Evolutionary conservation across 2,113 vertebrate genomes (phyloP).

Genomic region (Cardinalis cardinalis): DNA sequence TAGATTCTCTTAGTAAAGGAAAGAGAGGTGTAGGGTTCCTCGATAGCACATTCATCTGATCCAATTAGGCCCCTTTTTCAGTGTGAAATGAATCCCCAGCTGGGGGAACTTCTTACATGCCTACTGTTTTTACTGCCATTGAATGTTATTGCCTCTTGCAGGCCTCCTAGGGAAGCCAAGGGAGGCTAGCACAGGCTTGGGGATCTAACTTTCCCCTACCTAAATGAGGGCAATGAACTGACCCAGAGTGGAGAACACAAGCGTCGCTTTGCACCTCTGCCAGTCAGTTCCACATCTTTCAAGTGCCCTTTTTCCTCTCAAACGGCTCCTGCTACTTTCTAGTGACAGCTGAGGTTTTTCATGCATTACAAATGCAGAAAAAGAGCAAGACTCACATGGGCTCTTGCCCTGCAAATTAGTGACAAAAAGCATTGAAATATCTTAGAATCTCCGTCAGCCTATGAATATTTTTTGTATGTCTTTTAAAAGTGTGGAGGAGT

Average conservation of each 20-base stretch:
- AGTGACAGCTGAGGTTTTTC: background rate
- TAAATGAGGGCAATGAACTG: background rate
- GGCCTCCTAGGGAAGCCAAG: background rate
- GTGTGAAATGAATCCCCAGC: background rate
- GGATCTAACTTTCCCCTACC: background rate
- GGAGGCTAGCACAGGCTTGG: background rate
- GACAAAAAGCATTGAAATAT: constrained; percentile 2
- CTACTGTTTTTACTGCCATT: background rate
- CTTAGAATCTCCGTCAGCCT: background rate
- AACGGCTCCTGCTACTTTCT: background rate
- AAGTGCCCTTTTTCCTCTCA: background rate
- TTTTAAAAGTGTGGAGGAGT: background rate
- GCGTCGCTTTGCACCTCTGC: fast-evolving
- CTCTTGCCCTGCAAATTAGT: background rate
- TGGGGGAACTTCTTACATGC: background rate
- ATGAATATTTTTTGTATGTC: background rate
- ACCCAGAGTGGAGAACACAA: background rate
- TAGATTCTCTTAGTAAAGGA: background rate
- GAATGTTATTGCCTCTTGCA: background rate
- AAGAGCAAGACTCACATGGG: background rate
- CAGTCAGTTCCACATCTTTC: background rate
- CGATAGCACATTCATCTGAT: background rate
- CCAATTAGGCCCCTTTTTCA: background rate
- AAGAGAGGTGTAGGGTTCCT: background rate
- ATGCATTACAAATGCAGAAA: background rate